phyloP scores from a whole-genome alignment of 2,113 vertebrate genomes.

The Crocuta crocuta region DNA sequence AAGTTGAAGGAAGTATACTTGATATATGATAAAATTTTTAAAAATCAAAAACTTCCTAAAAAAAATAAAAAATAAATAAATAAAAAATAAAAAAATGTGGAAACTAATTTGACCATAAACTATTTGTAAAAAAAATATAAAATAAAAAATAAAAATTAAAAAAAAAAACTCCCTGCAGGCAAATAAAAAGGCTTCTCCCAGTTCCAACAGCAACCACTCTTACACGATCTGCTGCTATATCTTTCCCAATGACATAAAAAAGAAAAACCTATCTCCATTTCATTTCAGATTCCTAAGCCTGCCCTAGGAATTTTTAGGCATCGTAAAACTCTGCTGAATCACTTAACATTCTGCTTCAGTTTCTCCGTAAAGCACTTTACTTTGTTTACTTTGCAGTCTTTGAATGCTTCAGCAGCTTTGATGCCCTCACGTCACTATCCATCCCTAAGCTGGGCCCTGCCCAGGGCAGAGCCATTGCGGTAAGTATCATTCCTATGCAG shows the following conservation, averaged over 20 bases:
- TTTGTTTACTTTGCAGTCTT: constrained; percentile 62
- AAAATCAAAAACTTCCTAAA: not conserved
- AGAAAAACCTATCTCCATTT: not conserved
- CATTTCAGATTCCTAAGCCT: not conserved
- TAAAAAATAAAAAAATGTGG: too few relatives aligned
- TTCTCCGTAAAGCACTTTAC: constrained; percentile 52
- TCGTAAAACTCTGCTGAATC: constrained; percentile 52
- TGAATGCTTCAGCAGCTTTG: constrained; percentile 52
- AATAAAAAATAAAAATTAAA: not conserved
- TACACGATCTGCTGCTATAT: not conserved
- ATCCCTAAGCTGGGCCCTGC: not conserved
- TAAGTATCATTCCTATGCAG: constrained; percentile 39
- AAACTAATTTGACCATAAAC: too few relatives aligned
- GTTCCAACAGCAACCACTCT: not conserved
- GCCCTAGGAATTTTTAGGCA: constrained; percentile 32
- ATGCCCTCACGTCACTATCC: constrained; percentile 45
- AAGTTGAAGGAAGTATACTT: not conserved
- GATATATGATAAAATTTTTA: not conserved
- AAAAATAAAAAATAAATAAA: too few relatives aligned
- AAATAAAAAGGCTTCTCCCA: not conserved
- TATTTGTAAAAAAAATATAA: too few relatives aligned
- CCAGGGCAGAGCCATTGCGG: not conserved
- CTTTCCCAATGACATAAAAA: constrained; percentile 12
- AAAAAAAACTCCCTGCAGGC: not conserved
- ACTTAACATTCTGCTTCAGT: constrained; percentile 60